Percentiles rank a stretch among this genome's conserved stretches.
phyloP scores from a whole-genome alignment of 2,797 vertebrate species.

The Gephyroberyx darwinii region DNA sequence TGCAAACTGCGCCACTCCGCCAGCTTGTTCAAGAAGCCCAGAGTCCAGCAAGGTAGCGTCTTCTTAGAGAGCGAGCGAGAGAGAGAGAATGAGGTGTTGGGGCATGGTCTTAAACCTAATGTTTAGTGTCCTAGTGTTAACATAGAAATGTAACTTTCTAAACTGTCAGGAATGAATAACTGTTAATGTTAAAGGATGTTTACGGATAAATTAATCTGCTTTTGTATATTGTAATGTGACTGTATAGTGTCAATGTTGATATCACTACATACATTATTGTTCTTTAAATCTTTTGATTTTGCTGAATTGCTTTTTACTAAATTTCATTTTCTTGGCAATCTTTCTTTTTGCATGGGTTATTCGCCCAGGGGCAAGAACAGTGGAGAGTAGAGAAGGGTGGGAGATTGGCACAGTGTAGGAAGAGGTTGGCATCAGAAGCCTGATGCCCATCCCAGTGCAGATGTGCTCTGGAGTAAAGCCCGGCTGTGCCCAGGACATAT shows the following conservation, averaged over 20 bases:
- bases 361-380: conserved; percentile 73
- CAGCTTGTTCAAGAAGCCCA: conserved; percentile 97
- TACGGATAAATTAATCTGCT: conserved; percentile 59
- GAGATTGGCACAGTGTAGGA: conserved; percentile 67
- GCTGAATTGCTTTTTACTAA: conserved; percentile 60
- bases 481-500: conserved; percentile 58
- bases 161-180: conserved; percentile 66
- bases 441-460: conserved; percentile 65
- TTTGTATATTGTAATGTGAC: conserved; percentile 63
- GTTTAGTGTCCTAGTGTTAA: conserved; percentile 76
- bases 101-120: conserved; percentile 78
- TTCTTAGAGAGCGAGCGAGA: conserved; percentile 83
- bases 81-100: conserved; percentile 80
- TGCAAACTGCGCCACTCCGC: conserved; percentile 95
- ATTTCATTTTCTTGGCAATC: conserved; percentile 69
- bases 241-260: conserved; percentile 68
- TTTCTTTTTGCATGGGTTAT: conserved; percentile 82
- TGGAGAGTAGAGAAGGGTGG: conserved; percentile 72
- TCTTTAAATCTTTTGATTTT: conserved; percentile 45
- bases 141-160: conserved; percentile 73
- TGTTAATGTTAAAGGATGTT: conserved; percentile 65
- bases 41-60: conserved; percentile 94
- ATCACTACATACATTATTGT: conserved; percentile 73
- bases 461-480: conserved; percentile 68
- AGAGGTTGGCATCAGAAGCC: conserved; percentile 64